Evolutionary conservation across 2,113 vertebrate species (phyloP), one percentile per base, ranked within the genome.

Genomic region (Laticauda laticaudata): DNA sequence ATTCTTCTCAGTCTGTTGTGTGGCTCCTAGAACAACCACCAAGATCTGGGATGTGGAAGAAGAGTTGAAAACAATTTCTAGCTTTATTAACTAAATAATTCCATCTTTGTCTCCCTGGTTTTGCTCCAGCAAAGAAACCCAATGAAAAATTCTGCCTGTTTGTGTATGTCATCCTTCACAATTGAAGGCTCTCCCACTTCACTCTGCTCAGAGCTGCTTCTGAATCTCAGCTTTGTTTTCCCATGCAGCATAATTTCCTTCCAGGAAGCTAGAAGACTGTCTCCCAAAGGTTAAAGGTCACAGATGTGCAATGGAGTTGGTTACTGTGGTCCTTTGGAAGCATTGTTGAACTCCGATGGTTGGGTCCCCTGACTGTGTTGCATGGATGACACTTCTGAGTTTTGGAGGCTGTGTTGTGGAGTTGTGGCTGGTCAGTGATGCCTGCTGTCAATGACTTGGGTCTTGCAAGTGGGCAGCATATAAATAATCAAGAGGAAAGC

Each of bases 221-320:
- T 97, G 96, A 97, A 97, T 97, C 94, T 95, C 86, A 93, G 93
- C 97, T 94, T 97, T 97, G 97, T 97, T 95, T 61, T 92, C 69
- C 21, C 48, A 0, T 89, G 95, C 81, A 34, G 93, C 96, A 97
- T 94, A 97, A 93, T 86, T 55, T 9, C 92, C 86, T 92, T 53
- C 3, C 26, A 51, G 48, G 87, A 95, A 92, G 95, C 69, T 87
- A 9, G 43, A 93, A 92, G 89, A 96, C 96, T 95, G 87, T 94
- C 87, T 90, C 89, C 15, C 3, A 0, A 4, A 89, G 54, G 87
- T 94, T 86, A 57, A 43, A 2, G 29, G 0, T n/a, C 6, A 90
- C 91, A 7, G 91, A 87, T 93, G 3, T 39, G 89, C 90, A 51
- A 39, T 18, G 59, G 39, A n/a, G 54, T 53, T 5, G 26, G 57